Evolutionary conservation across 2,113 vertebrate species (phyloP), one percentile per base, ranked within the genome.

Genomic region (Sebastes schlegelii): DNA sequence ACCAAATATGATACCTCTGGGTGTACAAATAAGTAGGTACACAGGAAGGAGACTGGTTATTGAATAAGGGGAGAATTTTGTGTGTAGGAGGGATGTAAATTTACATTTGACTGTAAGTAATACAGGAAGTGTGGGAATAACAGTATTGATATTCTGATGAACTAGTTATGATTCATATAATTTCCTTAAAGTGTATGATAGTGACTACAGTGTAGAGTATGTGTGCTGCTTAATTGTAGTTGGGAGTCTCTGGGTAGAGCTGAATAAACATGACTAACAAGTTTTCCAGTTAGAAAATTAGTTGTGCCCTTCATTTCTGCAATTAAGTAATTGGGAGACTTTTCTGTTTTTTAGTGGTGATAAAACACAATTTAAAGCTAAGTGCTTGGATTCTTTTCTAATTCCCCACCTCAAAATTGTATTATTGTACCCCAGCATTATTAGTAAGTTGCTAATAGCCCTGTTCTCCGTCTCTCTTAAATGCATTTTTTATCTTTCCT

Each of bases 361-460:
- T 45, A 6, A 51, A 79, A 79, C 19, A 69, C 54, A 48, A 70
- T 49, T 51, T 43, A 26, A 10, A 69, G 5, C 55, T 69, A 21
- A 40, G 13, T 51, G 55, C 14, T 3, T 48, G 10, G 21, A 8
- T 46, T 66, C 21, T 48, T 34, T 74, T 26, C 23, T 10, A n/a
- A n/a, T 11, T 67, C 16, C 9, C n/a, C 4, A 23, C 23, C n/a
- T 66, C 16, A 40, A 10, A 26, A 77, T 4, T 2, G 19, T 6
- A 58, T 77, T 4, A 12, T 46, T 66, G 26, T 66, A 40, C 5
- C 10, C 40, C 3, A 49, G 42, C 9, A 12, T n/a, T 48, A 58
- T 67, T 57, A 55, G 34, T 21, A 65, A 19, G 40, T 54, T 14
- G 2, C 42, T 17, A 79, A 42, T 19, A 21, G 0, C 7, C 14